A percentile compares a stretch with the other conserved stretches of the same genome.
Evolutionary conservation across 1,140 invertebrate genomes (phyloP).

Genomic region (Delia radicum): DNA sequence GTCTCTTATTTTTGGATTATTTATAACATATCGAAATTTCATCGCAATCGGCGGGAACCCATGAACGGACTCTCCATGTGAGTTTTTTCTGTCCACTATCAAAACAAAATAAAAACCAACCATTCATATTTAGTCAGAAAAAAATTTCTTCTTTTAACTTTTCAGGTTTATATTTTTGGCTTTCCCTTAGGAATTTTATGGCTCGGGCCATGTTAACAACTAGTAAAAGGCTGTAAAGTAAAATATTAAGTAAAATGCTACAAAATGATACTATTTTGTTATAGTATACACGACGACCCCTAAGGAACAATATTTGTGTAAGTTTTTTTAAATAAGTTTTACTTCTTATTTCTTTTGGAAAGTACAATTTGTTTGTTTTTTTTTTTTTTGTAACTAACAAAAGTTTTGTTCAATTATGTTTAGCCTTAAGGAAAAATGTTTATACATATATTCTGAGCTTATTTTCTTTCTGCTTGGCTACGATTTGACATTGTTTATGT

Average conservation of each 20-base stretch:
- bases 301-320: neutral
- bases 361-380: too few relatives aligned
- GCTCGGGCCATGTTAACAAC: neutral
- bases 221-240: neutral
- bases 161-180: neutral
- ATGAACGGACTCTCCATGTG: too few relatives aligned
- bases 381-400: too few relatives aligned
- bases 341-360: too few relatives aligned
- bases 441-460: too few relatives aligned
- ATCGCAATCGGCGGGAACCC: too few relatives aligned
- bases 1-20: too few relatives aligned
- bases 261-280: neutral
- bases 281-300: neutral
- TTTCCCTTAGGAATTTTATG: neutral
- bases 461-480: too few relatives aligned
- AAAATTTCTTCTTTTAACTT: neutral
- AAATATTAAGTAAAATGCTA: neutral
- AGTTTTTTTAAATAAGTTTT: neutral
- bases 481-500: too few relatives aligned
- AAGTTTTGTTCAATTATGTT: neutral
- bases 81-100: neutral
- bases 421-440: neutral
- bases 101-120: neutral
- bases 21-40: too few relatives aligned
- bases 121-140: neutral